Base-by-base conservation (phyloP, 2,797 vertebrate species). In the Amblyraja radiata region DNA sequence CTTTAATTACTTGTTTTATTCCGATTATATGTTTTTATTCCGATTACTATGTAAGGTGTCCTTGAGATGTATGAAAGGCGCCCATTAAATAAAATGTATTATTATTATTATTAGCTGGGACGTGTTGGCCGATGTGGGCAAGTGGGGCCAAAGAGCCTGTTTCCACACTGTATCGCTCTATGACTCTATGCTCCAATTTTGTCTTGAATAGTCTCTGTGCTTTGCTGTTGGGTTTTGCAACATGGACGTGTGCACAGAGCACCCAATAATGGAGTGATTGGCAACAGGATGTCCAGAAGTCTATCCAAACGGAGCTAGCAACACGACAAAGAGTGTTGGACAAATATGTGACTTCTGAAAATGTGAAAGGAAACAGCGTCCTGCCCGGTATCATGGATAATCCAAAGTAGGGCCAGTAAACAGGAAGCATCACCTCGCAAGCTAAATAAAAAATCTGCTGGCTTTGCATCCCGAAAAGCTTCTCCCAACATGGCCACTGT, bases 361-460 rank as follows among this genome's bases (percentile, higher is more conserved):
- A 76, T 21, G 13, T 76, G 36, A 54, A 74, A 92, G 65, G 65
- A 74, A 91, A 39, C 39, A 6, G 10, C n/a, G 71, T 74, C 25
- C 54, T 25, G 23, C 68, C 68, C 25, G 73, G 10, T 14, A 92
- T 92, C 90, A 74, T 74, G 13, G 32, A 92, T 74, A 76, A 92
- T 9, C 90, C 90, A 54, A 73, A 73, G 36, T 39, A n/a, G 65
- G 39, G 36, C 68, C 23, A 13, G 36, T 91, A 91, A 91, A 91
- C 88, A 91, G 88, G 68, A 91, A 74, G 68, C 21, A 1, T 73
- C 68, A 68, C 28, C 25, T n/a, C 71, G 32, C 46, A 73, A 91
- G 36, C 68, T 54, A 28, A 71, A 36, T 32, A 58, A 92, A 76
- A 92, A 92, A 54, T 71, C 90, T 73, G 90, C 36, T 74, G 71